Conservation (phyloP, 2,113 vertebrate species). For the Corythaeola cristata region DNA sequence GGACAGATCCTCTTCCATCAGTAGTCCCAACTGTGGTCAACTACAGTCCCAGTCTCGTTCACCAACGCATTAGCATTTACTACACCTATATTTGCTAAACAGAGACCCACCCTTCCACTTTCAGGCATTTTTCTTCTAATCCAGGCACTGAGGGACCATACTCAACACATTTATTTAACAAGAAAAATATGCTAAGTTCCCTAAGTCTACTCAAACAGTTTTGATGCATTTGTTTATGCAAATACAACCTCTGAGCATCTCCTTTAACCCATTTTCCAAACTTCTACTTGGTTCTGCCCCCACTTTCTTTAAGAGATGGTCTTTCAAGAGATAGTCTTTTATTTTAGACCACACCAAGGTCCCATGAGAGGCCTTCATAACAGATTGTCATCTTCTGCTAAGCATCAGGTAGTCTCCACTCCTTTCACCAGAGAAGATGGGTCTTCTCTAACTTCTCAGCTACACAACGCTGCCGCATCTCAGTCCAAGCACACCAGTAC, state of each 20-base stretch:
- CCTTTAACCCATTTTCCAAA: background rate
- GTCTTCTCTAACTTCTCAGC: background rate
- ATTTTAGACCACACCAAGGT: background rate
- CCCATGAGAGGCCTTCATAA: background rate
- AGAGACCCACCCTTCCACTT: background rate
- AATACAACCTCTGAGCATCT: background rate
- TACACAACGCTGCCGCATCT: rapidly evolving
- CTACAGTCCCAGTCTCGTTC: background rate
- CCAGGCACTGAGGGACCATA: background rate
- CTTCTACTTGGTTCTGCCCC: background rate
- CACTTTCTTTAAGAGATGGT: background rate
- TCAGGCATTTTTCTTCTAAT: background rate
- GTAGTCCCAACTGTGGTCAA: background rate
- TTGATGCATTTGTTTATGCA: background rate
- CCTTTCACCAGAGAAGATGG: background rate
- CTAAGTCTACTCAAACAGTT: background rate
- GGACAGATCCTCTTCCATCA: background rate
- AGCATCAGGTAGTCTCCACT: background rate
- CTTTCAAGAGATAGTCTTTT: background rate
- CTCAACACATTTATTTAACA: background rate
- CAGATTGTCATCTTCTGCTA: background rate
- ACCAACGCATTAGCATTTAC: background rate
- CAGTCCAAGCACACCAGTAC: background rate
- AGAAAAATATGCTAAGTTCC: background rate
- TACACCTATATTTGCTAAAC: background rate